A percentile compares a stretch with the other conserved stretches of the same genome.
These are phyloP conservation scores for Craterocephalus amniculus DNA, from an alignment of 2,797 vertebrate genomes.

Conservation along the genomic window DNA sequence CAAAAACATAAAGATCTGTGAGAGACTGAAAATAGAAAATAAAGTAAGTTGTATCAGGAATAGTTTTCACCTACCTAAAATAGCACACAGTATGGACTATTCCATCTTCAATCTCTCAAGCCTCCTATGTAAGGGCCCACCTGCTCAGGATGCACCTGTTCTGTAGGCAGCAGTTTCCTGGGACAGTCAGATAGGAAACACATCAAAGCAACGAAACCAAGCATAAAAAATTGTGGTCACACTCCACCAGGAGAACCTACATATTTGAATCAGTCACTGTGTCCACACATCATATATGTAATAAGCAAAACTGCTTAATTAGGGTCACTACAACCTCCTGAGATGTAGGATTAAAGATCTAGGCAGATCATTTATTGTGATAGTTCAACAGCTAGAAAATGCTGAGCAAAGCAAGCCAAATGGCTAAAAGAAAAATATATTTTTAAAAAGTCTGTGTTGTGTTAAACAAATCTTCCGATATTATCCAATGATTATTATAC, in stretches of 20 bases:
- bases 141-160: conserved; percentile 70
- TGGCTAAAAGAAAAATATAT: no score
- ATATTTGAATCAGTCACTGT: conserved; percentile 34
- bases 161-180: conserved; percentile 60
- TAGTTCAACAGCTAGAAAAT: no score
- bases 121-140: conserved; percentile 57
- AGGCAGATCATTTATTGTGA: no score
- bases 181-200: conserved; percentile 45
- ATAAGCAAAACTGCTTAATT: no score
- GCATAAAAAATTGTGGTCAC: conserved; percentile 50
- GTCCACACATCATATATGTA: neutral
- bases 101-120: conserved; percentile 28
- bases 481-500: no score
- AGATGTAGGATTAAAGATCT: no score
- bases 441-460: no score
- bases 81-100: conserved; percentile 34
- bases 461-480: no score
- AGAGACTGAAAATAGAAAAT: conserved; percentile 29
- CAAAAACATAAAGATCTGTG: conserved; percentile 23
- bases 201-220: conserved; percentile 71
- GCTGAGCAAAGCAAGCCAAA: no score
- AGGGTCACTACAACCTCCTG: no score
- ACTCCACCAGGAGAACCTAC: conserved; percentile 40
- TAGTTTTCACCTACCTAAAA: conserved; percentile 31
- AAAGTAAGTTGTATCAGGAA: conserved; percentile 3